phyloP scores from a whole-genome alignment of 2,888 invertebrate genomes.

The Euplagia quadripunctaria region DNA sequence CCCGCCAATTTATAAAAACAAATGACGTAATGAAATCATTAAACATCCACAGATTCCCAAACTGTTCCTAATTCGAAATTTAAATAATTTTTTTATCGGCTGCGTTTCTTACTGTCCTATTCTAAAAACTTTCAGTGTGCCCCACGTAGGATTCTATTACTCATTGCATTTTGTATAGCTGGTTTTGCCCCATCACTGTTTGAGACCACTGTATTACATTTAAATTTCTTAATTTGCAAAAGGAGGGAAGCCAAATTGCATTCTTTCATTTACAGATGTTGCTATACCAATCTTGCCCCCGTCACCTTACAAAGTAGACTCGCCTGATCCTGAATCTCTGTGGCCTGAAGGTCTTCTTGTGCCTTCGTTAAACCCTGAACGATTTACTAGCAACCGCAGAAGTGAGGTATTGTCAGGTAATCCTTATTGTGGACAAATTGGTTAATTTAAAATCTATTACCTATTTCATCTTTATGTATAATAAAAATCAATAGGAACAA shows the following conservation, averaged over 20 bases:
- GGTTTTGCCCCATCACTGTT: too few species aligned
- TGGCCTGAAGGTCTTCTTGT: conserved; percentile 87
- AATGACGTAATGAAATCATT: too few species aligned
- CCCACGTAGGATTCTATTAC: too few species aligned
- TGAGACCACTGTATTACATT: neutral
- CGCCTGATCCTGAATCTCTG: conserved; percentile 85
- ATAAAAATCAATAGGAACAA: neutral
- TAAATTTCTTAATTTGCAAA: neutral
- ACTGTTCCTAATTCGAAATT: too few species aligned
- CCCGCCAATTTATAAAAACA: too few species aligned
- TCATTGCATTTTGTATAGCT: too few species aligned
- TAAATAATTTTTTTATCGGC: too few species aligned
- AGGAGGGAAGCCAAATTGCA: neutral
- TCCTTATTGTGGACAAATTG: conserved; percentile 7
- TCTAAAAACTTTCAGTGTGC: too few species aligned
- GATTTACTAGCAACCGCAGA: conserved; percentile 68
- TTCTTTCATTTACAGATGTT: conserved; percentile 58
- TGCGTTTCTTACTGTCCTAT: too few species aligned
- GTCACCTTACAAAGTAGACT: conserved; percentile 84
- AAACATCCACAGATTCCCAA: too few species aligned
- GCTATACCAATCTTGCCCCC: conserved; percentile 76
- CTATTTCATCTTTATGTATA: neutral
- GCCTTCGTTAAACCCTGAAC: conserved; percentile 75
- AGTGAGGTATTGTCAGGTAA: conserved; percentile 66
- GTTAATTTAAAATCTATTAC: neutral